Base-by-base conservation (phyloP, 2,888 invertebrate species). In the Furcula furcula region DNA sequence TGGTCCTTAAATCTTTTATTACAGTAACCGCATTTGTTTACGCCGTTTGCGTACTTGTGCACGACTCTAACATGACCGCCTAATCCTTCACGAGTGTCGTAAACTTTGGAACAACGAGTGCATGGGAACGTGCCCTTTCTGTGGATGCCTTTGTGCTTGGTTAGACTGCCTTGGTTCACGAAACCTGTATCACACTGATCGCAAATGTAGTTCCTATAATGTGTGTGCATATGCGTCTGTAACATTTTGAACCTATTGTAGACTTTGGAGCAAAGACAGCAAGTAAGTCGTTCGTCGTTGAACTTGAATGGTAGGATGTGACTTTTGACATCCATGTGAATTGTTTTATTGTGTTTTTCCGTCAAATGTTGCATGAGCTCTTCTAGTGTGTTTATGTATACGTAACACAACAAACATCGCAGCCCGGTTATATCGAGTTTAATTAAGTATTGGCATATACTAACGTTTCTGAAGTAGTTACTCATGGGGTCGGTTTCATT, bases 151-250 rank as follows among this genome's bases (percentile, higher is more conserved):
- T 31, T 7, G 22, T 70, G 70, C 1, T 29, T 35, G 10, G 7
- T 25, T 1, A 52, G 27, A 2, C 46, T 37, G 0, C 31, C 29
- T 2, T 36, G 33, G 20, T 43, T 54, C 0, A 65, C 36, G 18
- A 60, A 73, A 0, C 52, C 52, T 0, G 50, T 34, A 0, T 55
- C 57, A 20, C 71, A 72, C n/a, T n/a, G n/a, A 0, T 67, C 61
- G 26, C 83, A 83, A 2, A 70, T 36, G 25, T 54, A 76, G 42
- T 76, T 77, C 14, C 58, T 65, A 20, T 62, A 74, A 35, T 83
- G 80, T 0, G 36, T 42, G 9, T 67, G 65, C 68, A 77, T 74
- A 29, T 83, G 82, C 12, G 65, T 60, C 5, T 39, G 34, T 0
- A 55, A n/a, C 4, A 18, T 25, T 18, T 38, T 43, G 16, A 52